Conservation (phyloP, 2,797 vertebrate species). For the Tragelaphus eurycerus region DNA sequence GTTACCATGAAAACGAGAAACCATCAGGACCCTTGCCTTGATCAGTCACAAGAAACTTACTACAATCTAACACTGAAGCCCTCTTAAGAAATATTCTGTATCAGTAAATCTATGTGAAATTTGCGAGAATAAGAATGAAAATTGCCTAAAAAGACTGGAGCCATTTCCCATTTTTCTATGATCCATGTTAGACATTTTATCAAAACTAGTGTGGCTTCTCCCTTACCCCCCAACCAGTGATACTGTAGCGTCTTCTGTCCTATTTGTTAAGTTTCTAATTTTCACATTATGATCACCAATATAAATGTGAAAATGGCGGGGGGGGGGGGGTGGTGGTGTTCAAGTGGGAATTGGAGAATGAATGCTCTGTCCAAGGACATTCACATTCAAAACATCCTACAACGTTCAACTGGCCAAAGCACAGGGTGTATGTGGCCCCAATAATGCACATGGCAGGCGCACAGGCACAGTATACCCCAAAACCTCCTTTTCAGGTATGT, state of each 20-base stretch:
- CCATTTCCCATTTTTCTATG: not conserved
- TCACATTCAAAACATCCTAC: not conserved
- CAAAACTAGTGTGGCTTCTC: not conserved
- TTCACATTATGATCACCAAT: not conserved
- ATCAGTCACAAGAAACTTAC: conserved; percentile 35
- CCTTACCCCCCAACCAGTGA: not conserved
- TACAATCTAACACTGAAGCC: conserved; percentile 52
- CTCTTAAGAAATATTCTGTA: not conserved
- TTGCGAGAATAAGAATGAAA: not conserved
- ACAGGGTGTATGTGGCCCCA: not conserved
- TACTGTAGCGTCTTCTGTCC: not conserved
- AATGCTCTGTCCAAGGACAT: not conserved
- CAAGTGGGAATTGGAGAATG: not conserved
- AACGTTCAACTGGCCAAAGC: not conserved
- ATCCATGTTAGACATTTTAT: not conserved
- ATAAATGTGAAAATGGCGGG: not conserved
- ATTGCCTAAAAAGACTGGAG: not conserved
- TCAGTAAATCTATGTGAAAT: not conserved
- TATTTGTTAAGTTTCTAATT: not conserved
- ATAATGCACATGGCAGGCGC: fast-evolving
- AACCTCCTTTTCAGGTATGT: not conserved
- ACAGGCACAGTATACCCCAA: not conserved
- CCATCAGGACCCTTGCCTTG: conserved; percentile 15
- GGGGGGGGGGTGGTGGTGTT: not conserved
- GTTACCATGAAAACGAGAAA: conserved; percentile 57